These are phyloP conservation scores for Pogonophryne albipinna DNA, from an alignment of 2,797 vertebrate genomes.

Conservation along the genomic window DNA sequence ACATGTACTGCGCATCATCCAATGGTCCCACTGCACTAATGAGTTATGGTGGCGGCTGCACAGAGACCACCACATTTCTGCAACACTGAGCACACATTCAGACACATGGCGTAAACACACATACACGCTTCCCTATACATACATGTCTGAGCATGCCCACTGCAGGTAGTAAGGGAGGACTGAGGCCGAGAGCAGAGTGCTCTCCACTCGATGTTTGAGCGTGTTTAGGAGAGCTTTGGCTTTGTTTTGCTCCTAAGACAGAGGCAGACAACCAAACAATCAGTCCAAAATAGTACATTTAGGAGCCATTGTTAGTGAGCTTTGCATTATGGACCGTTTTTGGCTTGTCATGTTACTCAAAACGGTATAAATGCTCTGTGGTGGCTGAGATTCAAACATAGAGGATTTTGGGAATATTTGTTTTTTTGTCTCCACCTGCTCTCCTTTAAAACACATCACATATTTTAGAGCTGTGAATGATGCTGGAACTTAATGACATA, in stretches of 20 bases:
- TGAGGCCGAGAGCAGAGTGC: constrained; percentile 28
- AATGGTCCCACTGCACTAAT: constrained; percentile 66
- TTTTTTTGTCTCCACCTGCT: constrained; percentile 25
- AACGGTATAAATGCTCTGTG: constrained; percentile 61
- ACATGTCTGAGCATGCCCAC: constrained; percentile 18
- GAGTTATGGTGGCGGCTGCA: constrained; percentile 65
- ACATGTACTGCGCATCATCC: constrained; percentile 65
- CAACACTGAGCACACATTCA: constrained; percentile 59
- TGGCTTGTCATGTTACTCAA: constrained; percentile 32
- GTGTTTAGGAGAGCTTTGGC: constrained; percentile 30
- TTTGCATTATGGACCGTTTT: constrained; percentile 46
- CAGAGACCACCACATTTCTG: constrained; percentile 67
- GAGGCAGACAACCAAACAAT: constrained; percentile 54
- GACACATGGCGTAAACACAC: constrained; percentile 48
- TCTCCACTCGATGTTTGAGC: constrained; percentile 10
- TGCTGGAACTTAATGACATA: constrained; percentile 57
- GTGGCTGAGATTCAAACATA: constrained; percentile 57
- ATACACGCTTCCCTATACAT: constrained; percentile 26
- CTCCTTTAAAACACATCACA: constrained; percentile 34
- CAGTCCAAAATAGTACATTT: constrained; percentile 65
- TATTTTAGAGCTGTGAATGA: constrained; percentile 58
- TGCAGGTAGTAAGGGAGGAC: constrained; percentile 32
- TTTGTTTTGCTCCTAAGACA: constrained; percentile 55
- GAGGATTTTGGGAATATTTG: constrained; percentile 55
- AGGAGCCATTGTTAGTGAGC: constrained; percentile 43